Evolutionary conservation across 2,888 invertebrate species (phyloP).

Genomic region (Parochlus steinenii): DNA sequence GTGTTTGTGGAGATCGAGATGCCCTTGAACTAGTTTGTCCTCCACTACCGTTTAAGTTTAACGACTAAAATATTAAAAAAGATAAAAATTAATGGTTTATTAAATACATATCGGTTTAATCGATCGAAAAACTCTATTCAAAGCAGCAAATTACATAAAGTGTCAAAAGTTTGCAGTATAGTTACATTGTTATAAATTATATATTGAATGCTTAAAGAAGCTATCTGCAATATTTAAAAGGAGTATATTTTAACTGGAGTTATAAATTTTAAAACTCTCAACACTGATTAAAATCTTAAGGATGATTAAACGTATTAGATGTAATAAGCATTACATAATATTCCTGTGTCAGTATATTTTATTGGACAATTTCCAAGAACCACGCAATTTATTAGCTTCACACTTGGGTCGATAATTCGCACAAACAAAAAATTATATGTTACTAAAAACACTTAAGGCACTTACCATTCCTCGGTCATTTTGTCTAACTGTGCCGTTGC

Average conservation of each 20-base stretch:
- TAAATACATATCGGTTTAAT: neutral
- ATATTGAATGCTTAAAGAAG: no score
- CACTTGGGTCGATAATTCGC: neutral
- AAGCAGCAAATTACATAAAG: neutral
- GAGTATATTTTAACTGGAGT: no score
- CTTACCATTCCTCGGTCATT: slow-evolving; percentile 14
- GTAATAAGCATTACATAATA: slow-evolving; percentile 10
- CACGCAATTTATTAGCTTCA: neutral
- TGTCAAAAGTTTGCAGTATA: neutral
- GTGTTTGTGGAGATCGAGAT: slow-evolving; percentile 22
- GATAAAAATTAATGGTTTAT: slow-evolving; percentile 17
- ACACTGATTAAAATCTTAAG: no score
- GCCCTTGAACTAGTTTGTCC: slow-evolving; percentile 16
- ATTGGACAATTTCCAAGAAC: neutral
- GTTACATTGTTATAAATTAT: no score
- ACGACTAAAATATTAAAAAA: slow-evolving; percentile 23
- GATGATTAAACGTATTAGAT: no score
- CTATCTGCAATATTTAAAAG: no score
- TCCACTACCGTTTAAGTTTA: slow-evolving; percentile 24
- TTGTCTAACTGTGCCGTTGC: slow-evolving; percentile 5
- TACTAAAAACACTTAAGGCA: neutral
- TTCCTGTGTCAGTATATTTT: neutral
- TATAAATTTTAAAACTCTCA: no score
- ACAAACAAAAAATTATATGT: neutral
- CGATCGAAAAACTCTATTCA: neutral